phyloP scores from a whole-genome alignment of 2,888 invertebrate genomes.

The Pachycephus smyrnensis region DNA sequence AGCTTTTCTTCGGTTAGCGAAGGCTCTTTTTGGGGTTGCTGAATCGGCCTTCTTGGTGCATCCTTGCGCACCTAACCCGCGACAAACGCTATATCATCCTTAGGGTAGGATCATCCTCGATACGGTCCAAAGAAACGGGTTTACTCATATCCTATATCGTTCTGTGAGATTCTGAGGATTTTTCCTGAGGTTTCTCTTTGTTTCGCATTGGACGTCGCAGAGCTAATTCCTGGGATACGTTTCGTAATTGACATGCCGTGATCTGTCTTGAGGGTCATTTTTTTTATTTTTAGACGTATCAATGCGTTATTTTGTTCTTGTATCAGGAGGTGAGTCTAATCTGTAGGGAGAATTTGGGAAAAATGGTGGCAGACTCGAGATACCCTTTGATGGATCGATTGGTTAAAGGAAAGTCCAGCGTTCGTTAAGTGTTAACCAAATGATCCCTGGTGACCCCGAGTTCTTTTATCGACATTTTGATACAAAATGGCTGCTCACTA shows the following conservation, averaged over 20 bases:
- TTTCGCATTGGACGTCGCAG: background rate
- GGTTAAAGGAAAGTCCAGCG: background rate
- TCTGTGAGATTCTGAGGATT: background rate
- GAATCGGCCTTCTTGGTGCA: conserved; percentile 22
- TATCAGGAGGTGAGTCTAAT: background rate
- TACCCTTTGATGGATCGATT: background rate
- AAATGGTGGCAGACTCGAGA: background rate
- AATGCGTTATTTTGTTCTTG: background rate
- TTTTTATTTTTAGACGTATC: background rate
- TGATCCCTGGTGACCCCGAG: conserved; percentile 35
- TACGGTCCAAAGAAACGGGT: background rate
- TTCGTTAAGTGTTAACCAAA: conserved; percentile 17
- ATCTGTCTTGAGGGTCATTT: background rate
- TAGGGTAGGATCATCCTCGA: background rate
- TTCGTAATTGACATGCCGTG: background rate
- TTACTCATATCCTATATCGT: background rate
- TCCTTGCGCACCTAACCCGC: conserved; percentile 19
- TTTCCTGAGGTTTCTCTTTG: background rate
- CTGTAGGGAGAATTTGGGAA: background rate
- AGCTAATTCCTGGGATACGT: background rate
- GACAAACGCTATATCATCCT: conserved; percentile 33
- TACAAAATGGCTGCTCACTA: conserved; percentile 67
- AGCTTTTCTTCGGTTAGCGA: conserved; percentile 1
- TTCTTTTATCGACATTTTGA: conserved; percentile 67
- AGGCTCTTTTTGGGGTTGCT: background rate